Evolutionary conservation across 2,888 invertebrate genomes (phyloP).

Genomic region (Brenthis hecate): DNA sequence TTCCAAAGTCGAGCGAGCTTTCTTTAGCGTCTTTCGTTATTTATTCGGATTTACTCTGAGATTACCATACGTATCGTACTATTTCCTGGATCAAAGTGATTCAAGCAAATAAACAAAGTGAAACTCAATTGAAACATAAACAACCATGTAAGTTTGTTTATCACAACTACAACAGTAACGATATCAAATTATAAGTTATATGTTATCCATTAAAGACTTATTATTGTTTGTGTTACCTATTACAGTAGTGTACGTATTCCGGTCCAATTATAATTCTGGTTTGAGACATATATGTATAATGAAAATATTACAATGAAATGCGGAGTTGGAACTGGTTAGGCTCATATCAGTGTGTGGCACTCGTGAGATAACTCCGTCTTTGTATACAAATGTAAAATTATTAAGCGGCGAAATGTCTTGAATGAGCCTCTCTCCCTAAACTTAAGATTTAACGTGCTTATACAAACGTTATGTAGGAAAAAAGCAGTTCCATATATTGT

Average conservation of each 20-base stretch:
- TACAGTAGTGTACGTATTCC: conserved; percentile 45
- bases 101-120: conserved; percentile 31
- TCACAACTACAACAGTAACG: conserved; percentile 24
- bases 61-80: conserved; percentile 29
- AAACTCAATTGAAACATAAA: conserved; percentile 27
- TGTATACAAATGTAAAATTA: conserved; percentile 76
- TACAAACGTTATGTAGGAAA: conserved; percentile 18
- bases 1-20: conserved; percentile 9
- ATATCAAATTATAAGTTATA: conserved; percentile 33
- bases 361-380: conserved; percentile 77
- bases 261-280: conserved; percentile 75
- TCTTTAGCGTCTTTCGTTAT: conserved; percentile 23
- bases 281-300: conserved; percentile 65
- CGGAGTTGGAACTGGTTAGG: conserved; percentile 63
- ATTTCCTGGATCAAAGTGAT: conserved; percentile 34
- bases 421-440: conserved; percentile 59
- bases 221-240: conserved; percentile 3
- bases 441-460: conserved; percentile 46
- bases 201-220: conserved; percentile 1
- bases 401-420: conserved; percentile 69
- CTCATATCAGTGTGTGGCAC: conserved; percentile 76
- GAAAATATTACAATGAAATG: conserved; percentile 78
- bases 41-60: conserved; percentile 25
- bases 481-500: conserved; percentile 19
- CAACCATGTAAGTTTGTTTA: conserved; percentile 25